Evolutionary conservation across 92 coral and sea anemone species (phyloP).

Genomic region (Virgularia gustaviana): DNA sequence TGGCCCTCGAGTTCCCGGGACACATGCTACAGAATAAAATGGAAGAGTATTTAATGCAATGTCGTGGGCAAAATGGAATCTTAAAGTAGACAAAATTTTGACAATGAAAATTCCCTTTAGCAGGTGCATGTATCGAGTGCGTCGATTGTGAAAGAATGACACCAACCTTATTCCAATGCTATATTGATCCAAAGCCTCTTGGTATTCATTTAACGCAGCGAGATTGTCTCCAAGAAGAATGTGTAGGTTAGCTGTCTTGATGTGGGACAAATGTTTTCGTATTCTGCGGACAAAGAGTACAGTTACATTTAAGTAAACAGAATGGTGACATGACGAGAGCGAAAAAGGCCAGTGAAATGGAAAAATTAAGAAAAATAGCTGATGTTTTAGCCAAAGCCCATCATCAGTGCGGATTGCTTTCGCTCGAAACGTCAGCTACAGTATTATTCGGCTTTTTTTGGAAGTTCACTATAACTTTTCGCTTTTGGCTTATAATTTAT

Average conservation of each 20-base stretch:
- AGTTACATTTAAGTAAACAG: too few relatives aligned
- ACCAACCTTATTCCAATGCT: conserved; percentile 80
- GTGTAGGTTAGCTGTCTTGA: conserved; percentile 81
- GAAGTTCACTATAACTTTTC: too few relatives aligned
- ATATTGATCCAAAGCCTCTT: conserved; percentile 90
- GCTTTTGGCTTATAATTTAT: too few relatives aligned
- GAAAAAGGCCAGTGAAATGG: too few relatives aligned
- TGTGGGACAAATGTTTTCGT: conserved; percentile 72
- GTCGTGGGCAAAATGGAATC: not conserved
- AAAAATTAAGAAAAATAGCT: too few relatives aligned
- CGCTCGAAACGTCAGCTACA: too few relatives aligned
- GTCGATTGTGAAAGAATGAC: conserved; percentile 23
- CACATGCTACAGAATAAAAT: conserved; percentile 54
- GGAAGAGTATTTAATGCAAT: not conserved
- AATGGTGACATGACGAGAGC: too few relatives aligned
- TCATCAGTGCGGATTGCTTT: too few relatives aligned
- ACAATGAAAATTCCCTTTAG: not conserved
- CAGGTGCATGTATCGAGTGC: too few relatives aligned
- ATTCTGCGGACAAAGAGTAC: conserved; percentile 43
- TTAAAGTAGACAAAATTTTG: not conserved
- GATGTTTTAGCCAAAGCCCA: too few relatives aligned
- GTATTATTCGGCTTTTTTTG: too few relatives aligned
- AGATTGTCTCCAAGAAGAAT: conserved; percentile 83
- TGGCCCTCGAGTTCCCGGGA: conserved; percentile 83
- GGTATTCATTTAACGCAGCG: conserved; percentile 71